These are phyloP conservation scores for Dallia pectoralis DNA, from an alignment of 2,797 vertebrate species.

Conservation along the genomic window DNA sequence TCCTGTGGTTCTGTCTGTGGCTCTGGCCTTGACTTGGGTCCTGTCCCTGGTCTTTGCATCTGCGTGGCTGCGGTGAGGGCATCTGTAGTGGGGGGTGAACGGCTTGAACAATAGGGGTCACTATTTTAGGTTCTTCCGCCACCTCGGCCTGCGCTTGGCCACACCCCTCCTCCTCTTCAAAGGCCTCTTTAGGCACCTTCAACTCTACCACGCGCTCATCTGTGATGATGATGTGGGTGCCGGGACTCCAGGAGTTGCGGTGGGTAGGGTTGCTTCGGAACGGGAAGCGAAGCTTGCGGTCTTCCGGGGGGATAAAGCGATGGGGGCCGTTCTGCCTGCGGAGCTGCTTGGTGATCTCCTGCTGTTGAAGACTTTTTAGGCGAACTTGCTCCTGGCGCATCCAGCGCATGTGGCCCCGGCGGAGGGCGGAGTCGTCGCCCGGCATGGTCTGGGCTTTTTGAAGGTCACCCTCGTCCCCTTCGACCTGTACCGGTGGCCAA, in stretches of 20 bases:
- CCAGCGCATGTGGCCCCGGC: conserved; percentile 86
- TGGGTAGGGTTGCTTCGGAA: conserved; percentile 97
- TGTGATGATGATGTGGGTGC: conserved; percentile 97
- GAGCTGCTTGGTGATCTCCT: conserved; percentile 94
- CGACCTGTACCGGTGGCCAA: conserved; percentile 51
- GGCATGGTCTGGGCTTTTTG: conserved; percentile 70
- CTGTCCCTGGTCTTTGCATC: conserved; percentile 74
- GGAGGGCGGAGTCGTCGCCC: conserved; percentile 81
- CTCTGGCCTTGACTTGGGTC: conserved; percentile 66
- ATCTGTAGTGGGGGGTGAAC: conserved; percentile 64
- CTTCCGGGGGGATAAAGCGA: conserved; percentile 95
- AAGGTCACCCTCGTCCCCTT: conserved; percentile 69
- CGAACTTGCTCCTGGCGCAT: conserved; percentile 94
- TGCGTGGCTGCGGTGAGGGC: conserved; percentile 58
- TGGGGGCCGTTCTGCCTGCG: conserved; percentile 89
- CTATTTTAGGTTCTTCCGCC: conserved; percentile 58
- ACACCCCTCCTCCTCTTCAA: conserved; percentile 75
- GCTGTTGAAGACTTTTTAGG: conserved; percentile 93
- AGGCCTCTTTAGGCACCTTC: conserved; percentile 89
- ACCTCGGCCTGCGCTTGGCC: conserved; percentile 49
- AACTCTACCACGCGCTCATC: conserved; percentile 93
- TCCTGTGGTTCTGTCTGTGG: conserved; percentile 77
- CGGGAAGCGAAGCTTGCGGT: conserved; percentile 97
- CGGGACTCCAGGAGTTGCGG: conserved; percentile 96
- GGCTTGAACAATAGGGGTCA: conserved; percentile 60